Conservation (phyloP, 2,113 vertebrate genomes). For the Polyodon spathula region DNA sequence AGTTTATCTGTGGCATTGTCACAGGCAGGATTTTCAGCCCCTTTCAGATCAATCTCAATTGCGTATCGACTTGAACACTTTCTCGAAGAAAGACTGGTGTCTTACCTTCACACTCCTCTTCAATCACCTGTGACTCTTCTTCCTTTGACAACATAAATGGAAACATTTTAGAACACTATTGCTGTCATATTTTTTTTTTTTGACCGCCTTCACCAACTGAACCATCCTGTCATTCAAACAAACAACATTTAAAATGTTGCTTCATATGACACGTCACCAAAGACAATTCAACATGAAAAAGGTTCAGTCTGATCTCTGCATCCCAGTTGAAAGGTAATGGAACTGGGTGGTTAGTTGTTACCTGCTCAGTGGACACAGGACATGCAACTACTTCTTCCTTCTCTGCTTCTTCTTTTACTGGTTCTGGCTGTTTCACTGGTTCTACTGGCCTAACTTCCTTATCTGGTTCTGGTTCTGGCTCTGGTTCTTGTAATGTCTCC, state of each 20-base stretch:
- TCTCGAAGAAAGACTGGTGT: not conserved
- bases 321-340: not conserved
- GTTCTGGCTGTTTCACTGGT: slow-evolving; percentile 13
- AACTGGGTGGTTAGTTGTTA: slow-evolving; percentile 18
- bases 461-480: slow-evolving; percentile 18
- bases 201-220: too few species aligned
- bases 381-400: slow-evolving; percentile 15
- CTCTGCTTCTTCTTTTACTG: slow-evolving; percentile 47
- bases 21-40: not conserved
- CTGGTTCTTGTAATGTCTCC: slow-evolving; percentile 14
- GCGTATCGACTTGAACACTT: not conserved
- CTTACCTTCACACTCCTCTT: slow-evolving; percentile 44
- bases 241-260: too few species aligned
- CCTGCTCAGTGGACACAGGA: slow-evolving; percentile 21
- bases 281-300: not conserved
- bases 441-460: not conserved
- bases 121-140: slow-evolving; percentile 32
- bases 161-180: slow-evolving; percentile 5
- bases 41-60: not conserved
- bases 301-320: not conserved
- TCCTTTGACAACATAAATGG: slow-evolving; percentile 31
- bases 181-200: not conserved
- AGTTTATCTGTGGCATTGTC: not conserved
- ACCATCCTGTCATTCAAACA: too few species aligned
- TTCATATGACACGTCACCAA: not conserved